Evolutionary conservation across 2,113 vertebrate genomes (phyloP).

Genomic region (Leucoraja erinaceus): DNA sequence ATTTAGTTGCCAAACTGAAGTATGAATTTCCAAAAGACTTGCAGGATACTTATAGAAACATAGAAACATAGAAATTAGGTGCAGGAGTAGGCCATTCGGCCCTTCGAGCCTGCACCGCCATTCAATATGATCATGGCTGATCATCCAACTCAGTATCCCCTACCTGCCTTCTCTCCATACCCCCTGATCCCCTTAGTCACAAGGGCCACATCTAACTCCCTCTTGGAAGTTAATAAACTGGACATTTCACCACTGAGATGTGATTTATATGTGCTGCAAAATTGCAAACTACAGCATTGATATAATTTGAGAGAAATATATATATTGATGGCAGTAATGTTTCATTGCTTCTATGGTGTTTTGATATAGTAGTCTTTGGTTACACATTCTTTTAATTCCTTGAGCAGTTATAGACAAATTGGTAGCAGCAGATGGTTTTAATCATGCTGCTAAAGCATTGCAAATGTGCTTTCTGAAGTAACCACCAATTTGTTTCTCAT

Average conservation of each 20-base stretch:
- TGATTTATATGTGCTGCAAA: background rate
- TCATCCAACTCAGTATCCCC: too few species aligned
- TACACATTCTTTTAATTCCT: background rate
- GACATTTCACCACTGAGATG: background rate
- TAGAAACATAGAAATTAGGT: too few species aligned
- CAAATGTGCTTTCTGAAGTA: background rate
- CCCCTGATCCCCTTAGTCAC: too few species aligned
- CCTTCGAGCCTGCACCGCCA: too few species aligned
- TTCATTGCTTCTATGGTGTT: background rate
- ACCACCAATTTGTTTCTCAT: background rate
- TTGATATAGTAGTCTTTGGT: background rate
- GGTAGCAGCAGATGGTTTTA: background rate
- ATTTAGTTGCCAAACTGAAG: background rate
- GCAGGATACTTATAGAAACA: background rate
- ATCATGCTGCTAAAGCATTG: background rate
- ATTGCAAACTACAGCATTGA: background rate
- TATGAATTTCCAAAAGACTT: background rate
- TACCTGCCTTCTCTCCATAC: too few species aligned
- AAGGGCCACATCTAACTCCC: too few species aligned
- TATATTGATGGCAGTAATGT: background rate
- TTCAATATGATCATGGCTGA: too few species aligned
- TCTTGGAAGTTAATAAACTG: background rate
- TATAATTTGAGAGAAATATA: background rate
- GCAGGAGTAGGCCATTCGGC: too few species aligned
- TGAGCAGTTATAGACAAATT: background rate